Base-by-base conservation (phyloP, 92 coral and sea anemone species). In the Isaurus tuberculatus region DNA sequence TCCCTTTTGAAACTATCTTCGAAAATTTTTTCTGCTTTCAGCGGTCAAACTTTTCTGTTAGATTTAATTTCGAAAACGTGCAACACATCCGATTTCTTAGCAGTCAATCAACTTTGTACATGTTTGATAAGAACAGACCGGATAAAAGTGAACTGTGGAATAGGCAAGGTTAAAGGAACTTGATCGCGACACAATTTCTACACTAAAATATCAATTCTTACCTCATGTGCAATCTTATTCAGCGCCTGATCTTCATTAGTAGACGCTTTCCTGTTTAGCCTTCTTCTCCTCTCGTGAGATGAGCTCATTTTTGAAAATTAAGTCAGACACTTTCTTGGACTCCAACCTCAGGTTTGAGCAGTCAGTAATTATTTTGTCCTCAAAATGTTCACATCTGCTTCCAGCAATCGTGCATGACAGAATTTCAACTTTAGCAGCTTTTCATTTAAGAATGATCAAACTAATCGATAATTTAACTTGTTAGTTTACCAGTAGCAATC, bases 181-280 rank as follows among this genome's bases (percentile, higher is more conserved):
- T 25, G 44, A 33, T 26, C 61, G 55, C 31, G 44, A 70, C 90
- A 70, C 51, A 53, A 53, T n/a, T n/a, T 40, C 7, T 13, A 40
- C 46, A 40, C 46, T 40, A 13, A 40, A 40, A 40, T 40, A 40
- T 40, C 46, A 42, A 25, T 17, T 43, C 98, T 83, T 87, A 96
- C 99, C 95, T 96, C 99, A 36, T 93, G 90, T 19, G 99, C 99
- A 72, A 96, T 96, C 85, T 96, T 98, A 88, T 96, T 96, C 71
- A 96, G 69, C 43, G 99, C 98, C 84, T 96, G 99, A 85, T 96
- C 99, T 72, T 96, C 99, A 19, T 97, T 88, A 40, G 96, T 91
- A 8, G 98, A 92, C 28, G 98, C 89, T 26, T 90, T 75, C 74
- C 92, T 86, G 40, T 92, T 77, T 37, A 94, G 94, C 83, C 98